These are phyloP conservation scores for Gymnocephalus cernua DNA, from an alignment of 2,113 vertebrate species.

Conservation along the genomic window DNA sequence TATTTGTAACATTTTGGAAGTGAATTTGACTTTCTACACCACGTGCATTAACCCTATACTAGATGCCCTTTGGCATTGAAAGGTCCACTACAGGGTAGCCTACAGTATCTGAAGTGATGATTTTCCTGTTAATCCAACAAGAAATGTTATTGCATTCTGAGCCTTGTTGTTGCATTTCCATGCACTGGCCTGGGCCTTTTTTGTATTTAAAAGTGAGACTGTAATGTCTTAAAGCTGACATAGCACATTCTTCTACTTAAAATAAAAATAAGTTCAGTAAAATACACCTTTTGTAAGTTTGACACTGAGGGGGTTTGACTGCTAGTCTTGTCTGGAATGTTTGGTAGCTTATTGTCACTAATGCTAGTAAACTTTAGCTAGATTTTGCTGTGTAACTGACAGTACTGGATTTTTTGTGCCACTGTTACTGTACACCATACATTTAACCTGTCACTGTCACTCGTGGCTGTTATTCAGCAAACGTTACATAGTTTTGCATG, in stretches of 20 bases:
- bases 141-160: neutral
- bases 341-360: neutral
- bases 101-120: neutral
- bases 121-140: neutral
- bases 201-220: neutral
- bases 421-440: neutral
- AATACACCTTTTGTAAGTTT: neutral
- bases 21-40: slow-evolving; percentile 28
- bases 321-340: neutral
- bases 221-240: neutral
- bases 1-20: slow-evolving; percentile 36
- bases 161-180: neutral
- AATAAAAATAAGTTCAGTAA: neutral
- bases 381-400: neutral
- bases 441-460: neutral
- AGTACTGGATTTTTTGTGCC: too few relatives aligned
- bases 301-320: neutral
- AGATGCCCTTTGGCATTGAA: slow-evolving; percentile 4
- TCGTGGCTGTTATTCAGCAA: neutral
- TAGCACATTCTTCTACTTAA: neutral
- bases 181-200: neutral
- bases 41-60: slow-evolving; percentile 12
- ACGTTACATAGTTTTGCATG: neutral
- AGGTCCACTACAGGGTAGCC: neutral
- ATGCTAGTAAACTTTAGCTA: neutral